Evolutionary conservation across 2,113 vertebrate genomes (phyloP).

Genomic region (Rhegmatorhina hoffmannsi): DNA sequence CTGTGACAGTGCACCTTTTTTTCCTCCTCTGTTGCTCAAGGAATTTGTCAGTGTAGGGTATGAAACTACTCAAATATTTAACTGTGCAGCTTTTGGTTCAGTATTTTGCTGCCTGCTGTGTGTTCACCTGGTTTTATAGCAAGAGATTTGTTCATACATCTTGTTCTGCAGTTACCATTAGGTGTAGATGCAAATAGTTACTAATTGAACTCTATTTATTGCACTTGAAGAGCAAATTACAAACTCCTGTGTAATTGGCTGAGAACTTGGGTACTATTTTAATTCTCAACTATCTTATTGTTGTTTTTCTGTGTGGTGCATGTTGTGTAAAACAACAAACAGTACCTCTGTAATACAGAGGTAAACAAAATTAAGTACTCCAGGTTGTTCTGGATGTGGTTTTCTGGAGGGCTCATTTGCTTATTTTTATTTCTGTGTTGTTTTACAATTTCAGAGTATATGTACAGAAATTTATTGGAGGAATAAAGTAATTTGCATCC

Average conservation of each 20-base stretch:
- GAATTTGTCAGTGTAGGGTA: not conserved
- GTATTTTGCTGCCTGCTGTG: not conserved
- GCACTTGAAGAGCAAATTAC: not conserved
- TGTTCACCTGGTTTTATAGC: not conserved
- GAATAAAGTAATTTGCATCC: not conserved
- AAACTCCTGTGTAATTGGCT: not conserved
- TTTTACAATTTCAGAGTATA: not conserved
- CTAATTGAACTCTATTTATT: not conserved
- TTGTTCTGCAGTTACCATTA: not conserved
- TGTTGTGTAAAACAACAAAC: not conserved
- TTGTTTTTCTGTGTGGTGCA: not conserved
- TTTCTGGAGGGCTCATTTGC: not conserved
- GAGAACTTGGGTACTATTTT: not conserved
- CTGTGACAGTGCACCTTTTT: not conserved
- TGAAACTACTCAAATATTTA: not conserved
- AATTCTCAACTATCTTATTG: not conserved
- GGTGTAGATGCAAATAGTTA: not conserved
- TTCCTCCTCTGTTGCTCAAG: not conserved
- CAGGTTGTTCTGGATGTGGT: not conserved
- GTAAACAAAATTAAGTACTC: not conserved
- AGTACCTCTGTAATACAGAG: not conserved
- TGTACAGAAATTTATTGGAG: not conserved
- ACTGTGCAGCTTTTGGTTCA: not conserved
- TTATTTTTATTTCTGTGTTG: not conserved
- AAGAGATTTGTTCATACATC: not conserved